Evolutionary conservation across 2,113 vertebrate species (phyloP).

Genomic region (Cyprinodon tularosa): DNA sequence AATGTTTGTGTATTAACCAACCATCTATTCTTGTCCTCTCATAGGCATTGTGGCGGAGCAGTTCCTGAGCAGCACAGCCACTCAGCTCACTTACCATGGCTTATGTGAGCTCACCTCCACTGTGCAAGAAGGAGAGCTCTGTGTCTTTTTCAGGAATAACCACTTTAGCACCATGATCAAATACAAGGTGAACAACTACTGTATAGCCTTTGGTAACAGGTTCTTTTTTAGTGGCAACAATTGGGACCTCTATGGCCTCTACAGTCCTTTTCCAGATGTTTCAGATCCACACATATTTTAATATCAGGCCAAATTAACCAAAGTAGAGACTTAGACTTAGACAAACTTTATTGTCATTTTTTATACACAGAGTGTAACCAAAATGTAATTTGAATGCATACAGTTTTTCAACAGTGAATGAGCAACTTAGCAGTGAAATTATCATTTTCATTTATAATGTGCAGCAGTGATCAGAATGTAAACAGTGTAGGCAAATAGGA

Average conservation of each 20-base stretch:
- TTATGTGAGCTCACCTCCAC: constrained; percentile 95
- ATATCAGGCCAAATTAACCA: not conserved
- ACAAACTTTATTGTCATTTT: too few species aligned
- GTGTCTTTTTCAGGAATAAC: constrained; percentile 99
- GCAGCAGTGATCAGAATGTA: too few species aligned
- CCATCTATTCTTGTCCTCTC: not conserved
- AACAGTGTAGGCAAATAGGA: too few species aligned
- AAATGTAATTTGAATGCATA: too few species aligned
- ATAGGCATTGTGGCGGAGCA: constrained; percentile 95
- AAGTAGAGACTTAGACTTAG: not conserved
- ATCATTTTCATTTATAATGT: too few species aligned
- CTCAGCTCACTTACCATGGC: constrained; percentile 97
- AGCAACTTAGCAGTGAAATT: too few species aligned
- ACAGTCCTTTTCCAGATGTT: not conserved
- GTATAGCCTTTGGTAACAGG: too few species aligned
- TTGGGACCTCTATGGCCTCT: not conserved
- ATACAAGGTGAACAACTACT: constrained; percentile 85
- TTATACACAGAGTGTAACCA: too few species aligned
- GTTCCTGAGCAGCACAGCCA: constrained; percentile 95
- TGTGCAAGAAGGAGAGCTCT: constrained; percentile 97
- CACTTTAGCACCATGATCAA: constrained; percentile 99
- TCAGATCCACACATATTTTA: not conserved
- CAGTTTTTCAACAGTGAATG: too few species aligned
- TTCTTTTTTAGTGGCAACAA: not conserved
- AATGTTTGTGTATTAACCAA: not conserved